Evolutionary conservation across 2,113 vertebrate species (phyloP).

Genomic region (Trinectes maculatus): DNA sequence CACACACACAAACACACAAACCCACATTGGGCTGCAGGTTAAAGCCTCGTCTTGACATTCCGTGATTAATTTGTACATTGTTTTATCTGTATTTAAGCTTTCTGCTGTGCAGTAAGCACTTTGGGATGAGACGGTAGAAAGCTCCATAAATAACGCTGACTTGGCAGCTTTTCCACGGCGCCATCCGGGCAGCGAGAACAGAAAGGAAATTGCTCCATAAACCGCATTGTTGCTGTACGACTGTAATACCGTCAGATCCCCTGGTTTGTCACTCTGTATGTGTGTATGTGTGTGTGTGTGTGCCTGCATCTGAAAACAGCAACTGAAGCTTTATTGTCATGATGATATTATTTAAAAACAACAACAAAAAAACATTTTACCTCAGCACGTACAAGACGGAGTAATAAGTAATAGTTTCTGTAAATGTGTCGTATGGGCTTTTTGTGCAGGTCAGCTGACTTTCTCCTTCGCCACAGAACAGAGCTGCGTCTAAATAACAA

Average conservation of each 20-base stretch:
- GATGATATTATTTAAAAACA: background rate
- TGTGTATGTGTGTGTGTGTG: constrained; percentile 39
- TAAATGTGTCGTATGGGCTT: background rate
- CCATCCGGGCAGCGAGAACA: constrained; percentile 15
- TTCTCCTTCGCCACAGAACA: too few relatives aligned
- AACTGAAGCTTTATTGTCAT: constrained; percentile 10
- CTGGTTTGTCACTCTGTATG: constrained; percentile 28
- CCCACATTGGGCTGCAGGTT: background rate
- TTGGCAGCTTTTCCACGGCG: constrained; percentile 24
- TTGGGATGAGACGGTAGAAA: constrained; percentile 15
- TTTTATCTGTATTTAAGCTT: constrained; percentile 46
- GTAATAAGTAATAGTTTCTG: background rate
- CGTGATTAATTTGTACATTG: constrained; percentile 37
- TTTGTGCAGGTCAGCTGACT: background rate
- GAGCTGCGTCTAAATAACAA: too few relatives aligned
- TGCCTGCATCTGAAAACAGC: constrained; percentile 6
- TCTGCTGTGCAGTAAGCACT: constrained; percentile 43
- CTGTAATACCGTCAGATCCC: constrained; percentile 45
- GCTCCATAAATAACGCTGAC: constrained; percentile 47
- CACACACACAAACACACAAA: background rate
- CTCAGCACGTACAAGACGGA: background rate
- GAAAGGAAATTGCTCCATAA: constrained; percentile 34
- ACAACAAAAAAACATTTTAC: constrained; percentile 9
- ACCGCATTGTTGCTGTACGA: constrained; percentile 39
- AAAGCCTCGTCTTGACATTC: constrained; percentile 24